Conservation (phyloP, 2,113 vertebrate species). For the Amphiprion percula region DNA sequence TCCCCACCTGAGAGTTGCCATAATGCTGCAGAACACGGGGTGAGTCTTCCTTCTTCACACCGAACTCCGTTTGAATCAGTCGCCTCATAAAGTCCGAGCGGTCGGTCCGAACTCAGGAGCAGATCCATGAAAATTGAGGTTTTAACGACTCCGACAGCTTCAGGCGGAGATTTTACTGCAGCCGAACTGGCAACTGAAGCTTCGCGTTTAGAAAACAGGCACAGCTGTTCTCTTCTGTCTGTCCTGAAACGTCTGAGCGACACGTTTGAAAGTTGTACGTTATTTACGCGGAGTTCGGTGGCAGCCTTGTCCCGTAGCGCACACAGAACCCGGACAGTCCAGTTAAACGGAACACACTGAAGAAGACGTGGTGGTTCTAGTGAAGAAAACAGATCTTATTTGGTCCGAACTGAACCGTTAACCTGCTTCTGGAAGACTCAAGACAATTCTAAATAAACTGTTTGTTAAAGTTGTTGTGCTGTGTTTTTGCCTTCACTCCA, state of each 20-base stretch:
- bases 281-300: not conserved
- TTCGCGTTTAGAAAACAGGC: fast-evolving
- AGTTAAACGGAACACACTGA: no score
- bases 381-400: not conserved
- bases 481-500: no score
- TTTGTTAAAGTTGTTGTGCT: no score
- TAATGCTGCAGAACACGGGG: slow-evolving; percentile 73
- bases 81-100: fast-evolving
- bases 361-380: not conserved
- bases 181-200: not conserved
- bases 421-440: no score
- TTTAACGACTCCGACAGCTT: fast-evolving
- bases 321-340: no score
- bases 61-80: not conserved
- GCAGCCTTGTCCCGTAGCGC: no score
- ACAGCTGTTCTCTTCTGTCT: fast-evolving
- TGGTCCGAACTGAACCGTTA: no score
- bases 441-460: no score
- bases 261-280: not conserved
- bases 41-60: slow-evolving; percentile 32
- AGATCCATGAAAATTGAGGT: fast-evolving
- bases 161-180: not conserved
- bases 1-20: slow-evolving; percentile 2
- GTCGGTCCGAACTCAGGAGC: fast-evolving
- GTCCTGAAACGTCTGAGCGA: not conserved